Base-by-base conservation (phyloP, 1,140 invertebrate species). In the Papilio aristodemus region DNA sequence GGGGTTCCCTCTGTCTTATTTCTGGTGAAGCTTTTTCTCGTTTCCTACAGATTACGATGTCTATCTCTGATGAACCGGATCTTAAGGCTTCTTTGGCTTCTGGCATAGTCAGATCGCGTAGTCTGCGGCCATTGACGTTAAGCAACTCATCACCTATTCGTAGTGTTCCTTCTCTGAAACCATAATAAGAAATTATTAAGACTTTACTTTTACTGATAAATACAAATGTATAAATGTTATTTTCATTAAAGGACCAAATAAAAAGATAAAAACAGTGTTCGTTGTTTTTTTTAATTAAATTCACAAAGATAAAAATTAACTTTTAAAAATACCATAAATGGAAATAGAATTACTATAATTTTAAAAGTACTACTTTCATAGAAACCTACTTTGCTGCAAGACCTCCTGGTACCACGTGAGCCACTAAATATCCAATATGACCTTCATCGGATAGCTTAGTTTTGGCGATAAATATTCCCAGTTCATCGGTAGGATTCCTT, bases 401-500 rank as follows among this genome's bases (percentile, higher is more conserved):
- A 67, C 96, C 95, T 63, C 94, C 94, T 14, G 95, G 94, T 27
- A 96, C 95, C 4, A 97, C 94, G 78, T 96, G 95, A n/a, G 96
- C 96, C 4, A 97, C 95, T 74, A 97, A 93, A 85, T 96, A 97
- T 10, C 96, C 96, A 13, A 95, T 93, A 76, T 92, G 93, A 10
- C 94, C 94, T 77, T 95, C 94, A 67, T 94, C 93, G 1, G 93
- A 90, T 37, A 94, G 92, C 74, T 93, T 94, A 1, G 95, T 95
- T 84, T 96, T 96, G 1, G 96, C 95, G 64, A 97, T 97, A 78
- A 96, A 96, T 76, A 97, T 96, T 2, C 97, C 97, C 14, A 97
- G 84, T 85, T 96, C 96, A 78, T 96, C 95, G 38, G 92, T 90
- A 0, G 94, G 92, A 69, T 93, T 92, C 69, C 92, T 93, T 79